Conservation (phyloP, 2,888 invertebrate genomes). For the Epinotia brunnichana region DNA sequence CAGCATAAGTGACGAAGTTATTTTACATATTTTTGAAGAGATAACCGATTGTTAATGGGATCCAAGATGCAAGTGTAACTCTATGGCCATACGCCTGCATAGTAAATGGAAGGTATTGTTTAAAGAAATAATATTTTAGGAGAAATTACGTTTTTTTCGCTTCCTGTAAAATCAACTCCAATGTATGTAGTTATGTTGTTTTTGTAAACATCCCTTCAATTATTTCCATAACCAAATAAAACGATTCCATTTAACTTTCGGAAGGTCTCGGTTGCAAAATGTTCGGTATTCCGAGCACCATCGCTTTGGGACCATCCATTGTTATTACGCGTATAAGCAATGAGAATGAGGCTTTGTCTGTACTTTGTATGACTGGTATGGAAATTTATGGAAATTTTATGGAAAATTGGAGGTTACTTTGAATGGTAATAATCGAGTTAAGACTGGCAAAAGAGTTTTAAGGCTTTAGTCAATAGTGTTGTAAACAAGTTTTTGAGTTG, state of each 20-base stretch:
- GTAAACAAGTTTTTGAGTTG: background rate
- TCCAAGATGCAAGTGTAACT: no score
- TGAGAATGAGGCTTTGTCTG: slow-evolving; percentile 37
- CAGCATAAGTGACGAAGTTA: no score
- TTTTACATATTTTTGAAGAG: no score
- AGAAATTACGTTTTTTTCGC: no score
- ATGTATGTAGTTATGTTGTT: no score
- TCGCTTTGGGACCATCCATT: slow-evolving; percentile 28
- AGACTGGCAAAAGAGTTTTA: background rate
- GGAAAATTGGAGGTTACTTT: slow-evolving; percentile 21
- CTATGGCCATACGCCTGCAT: no score
- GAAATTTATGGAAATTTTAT: slow-evolving; percentile 32
- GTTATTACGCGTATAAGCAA: slow-evolving; percentile 20
- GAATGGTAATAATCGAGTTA: slow-evolving; percentile 16
- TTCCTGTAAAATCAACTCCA: no score
- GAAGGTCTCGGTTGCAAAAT: slow-evolving; percentile 40
- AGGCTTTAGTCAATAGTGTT: background rate
- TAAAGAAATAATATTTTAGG: no score
- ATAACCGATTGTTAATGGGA: no score
- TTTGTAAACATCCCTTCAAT: no score
- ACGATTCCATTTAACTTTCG: slow-evolving; percentile 36
- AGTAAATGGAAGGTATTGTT: no score
- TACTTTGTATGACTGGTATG: slow-evolving; percentile 16
- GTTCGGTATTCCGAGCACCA: slow-evolving; percentile 34
- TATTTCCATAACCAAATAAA: slow-evolving; percentile 30